Evolutionary conservation across 2,888 invertebrate genomes (phyloP).

Genomic region (Dermolepida albohirtum): DNA sequence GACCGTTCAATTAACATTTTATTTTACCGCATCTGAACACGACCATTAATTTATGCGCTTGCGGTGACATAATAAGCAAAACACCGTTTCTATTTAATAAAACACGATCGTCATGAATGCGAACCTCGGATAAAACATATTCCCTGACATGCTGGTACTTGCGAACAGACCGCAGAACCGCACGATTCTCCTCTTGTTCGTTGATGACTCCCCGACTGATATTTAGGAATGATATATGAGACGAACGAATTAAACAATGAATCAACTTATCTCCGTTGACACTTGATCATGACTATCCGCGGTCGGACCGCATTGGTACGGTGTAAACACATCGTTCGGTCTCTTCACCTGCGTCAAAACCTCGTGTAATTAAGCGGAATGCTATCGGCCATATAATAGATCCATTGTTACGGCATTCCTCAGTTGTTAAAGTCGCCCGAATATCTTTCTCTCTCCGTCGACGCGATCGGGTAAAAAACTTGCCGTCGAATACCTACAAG

Average conservation of each 20-base stretch:
- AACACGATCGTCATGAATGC: conserved; percentile 7
- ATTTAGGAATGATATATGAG: conserved; percentile 42
- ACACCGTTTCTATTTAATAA: conserved; percentile 1
- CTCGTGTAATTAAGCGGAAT: conserved; percentile 60
- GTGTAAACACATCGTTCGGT: conserved; percentile 54
- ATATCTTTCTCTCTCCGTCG: conserved; percentile 54
- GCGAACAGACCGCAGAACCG: conserved; percentile 25
- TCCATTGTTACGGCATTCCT: conserved; percentile 63
- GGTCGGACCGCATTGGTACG: conserved; percentile 49
- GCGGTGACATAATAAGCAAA: conserved; percentile 12
- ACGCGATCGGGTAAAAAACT: conserved; percentile 47
- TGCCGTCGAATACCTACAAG: conserved; percentile 51
- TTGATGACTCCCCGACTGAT: conserved; percentile 14
- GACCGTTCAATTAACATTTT: background rate
- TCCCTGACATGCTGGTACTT: conserved; percentile 15
- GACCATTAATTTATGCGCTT: background rate
- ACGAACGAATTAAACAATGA: conserved; percentile 51
- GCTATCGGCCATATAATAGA: conserved; percentile 63
- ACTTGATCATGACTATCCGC: conserved; percentile 50
- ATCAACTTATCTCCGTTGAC: conserved; percentile 56
- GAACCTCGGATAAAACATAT: conserved; percentile 10
- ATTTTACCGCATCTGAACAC: background rate
- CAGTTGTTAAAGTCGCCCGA: conserved; percentile 57
- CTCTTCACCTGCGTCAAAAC: conserved; percentile 49
- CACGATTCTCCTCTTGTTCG: conserved; percentile 19